These are phyloP conservation scores for Philereme transversata DNA, from an alignment of 2,888 invertebrate genomes.

Conservation along the genomic window DNA sequence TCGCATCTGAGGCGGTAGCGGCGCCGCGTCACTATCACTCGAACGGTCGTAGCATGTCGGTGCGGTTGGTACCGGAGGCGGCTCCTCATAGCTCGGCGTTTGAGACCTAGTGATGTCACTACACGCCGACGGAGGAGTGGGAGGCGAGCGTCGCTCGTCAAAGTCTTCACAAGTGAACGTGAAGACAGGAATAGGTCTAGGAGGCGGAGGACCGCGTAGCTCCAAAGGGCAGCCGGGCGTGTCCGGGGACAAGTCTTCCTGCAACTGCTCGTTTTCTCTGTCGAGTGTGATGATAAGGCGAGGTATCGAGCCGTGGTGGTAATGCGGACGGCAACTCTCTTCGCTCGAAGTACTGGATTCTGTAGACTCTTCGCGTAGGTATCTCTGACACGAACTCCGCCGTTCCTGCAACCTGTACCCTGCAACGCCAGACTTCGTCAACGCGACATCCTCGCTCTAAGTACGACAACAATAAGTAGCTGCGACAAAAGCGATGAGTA, in stretches of 20 bases:
- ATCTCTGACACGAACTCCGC: conserved; percentile 21
- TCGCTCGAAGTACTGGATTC: conserved; percentile 76
- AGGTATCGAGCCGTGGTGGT: conserved; percentile 73
- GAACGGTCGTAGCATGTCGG: conserved; percentile 58
- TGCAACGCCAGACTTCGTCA: conserved; percentile 48
- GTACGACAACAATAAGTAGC: conserved; percentile 8
- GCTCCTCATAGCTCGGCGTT: conserved; percentile 39
- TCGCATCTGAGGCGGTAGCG: conserved; percentile 71
- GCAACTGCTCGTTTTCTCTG: conserved; percentile 67
- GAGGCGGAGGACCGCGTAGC: conserved; percentile 48
- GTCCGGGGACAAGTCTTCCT: conserved; percentile 69
- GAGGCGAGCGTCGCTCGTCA: conserved; percentile 48
- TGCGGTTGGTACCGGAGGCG: conserved; percentile 59
- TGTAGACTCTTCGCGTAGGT: conserved; percentile 64
- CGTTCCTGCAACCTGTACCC: conserved; percentile 65
- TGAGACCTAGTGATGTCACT: conserved; percentile 35
- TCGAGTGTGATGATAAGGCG: conserved; percentile 73
- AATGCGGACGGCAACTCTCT: conserved; percentile 53
- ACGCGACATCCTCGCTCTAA: conserved; percentile 13
- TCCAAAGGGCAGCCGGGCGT: conserved; percentile 72
- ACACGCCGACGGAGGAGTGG: conserved; percentile 12
- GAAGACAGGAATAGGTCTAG: conserved; percentile 70
- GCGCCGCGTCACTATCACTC: conserved; percentile 64
- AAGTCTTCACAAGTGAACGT: conserved; percentile 77
- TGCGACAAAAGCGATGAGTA: conserved; percentile 22